Conservation (phyloP, 2,797 vertebrate species). For the Saguinus oedipus region DNA sequence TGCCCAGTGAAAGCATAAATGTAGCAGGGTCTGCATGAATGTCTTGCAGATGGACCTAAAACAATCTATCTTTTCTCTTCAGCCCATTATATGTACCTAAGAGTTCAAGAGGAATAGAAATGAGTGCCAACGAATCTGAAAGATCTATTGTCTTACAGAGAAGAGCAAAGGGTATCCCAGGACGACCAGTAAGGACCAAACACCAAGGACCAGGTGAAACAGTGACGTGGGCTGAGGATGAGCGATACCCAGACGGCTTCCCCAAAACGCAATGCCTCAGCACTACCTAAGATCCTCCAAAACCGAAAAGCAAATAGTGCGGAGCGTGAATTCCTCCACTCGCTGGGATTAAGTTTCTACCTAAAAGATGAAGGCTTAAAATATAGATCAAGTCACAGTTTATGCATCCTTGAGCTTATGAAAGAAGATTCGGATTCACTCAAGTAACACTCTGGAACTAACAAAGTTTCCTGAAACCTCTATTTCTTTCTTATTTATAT, state of each 20-base stretch:
- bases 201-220: not conserved
- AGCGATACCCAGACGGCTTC: not conserved
- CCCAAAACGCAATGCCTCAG: not conserved
- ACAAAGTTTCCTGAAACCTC: not conserved
- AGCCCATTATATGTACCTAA: not conserved
- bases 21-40: not conserved
- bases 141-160: not conserved
- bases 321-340: not conserved
- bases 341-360: not conserved
- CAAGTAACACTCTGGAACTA: not conserved
- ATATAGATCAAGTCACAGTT: not conserved
- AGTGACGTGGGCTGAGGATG: not conserved
- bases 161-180: not conserved
- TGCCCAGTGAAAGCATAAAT: not conserved
- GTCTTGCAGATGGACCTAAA: not conserved
- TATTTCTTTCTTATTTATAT: too few species aligned
- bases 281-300: not conserved
- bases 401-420: not conserved
- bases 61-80: not conserved
- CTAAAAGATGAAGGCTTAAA: not conserved
- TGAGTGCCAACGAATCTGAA: not conserved
- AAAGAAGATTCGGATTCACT: not conserved
- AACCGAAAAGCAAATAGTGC: not conserved
- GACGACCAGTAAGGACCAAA: not conserved
- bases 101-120: not conserved